Conservation (phyloP, 2,888 invertebrate species). For the Apotomis betuletana region DNA sequence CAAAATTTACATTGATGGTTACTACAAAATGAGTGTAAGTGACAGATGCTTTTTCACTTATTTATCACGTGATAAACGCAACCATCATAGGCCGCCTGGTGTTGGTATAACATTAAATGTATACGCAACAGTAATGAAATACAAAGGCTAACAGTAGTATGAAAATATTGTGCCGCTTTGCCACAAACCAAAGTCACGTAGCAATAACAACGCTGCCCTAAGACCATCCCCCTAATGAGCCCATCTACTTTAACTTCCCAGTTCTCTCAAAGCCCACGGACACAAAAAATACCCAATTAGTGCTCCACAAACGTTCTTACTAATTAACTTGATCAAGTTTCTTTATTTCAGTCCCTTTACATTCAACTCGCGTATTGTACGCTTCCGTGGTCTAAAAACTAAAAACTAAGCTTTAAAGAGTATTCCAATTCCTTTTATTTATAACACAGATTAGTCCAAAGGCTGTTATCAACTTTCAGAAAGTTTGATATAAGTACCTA, state of each 20-base stretch:
- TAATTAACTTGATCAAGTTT: conserved; percentile 77
- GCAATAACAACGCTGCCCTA: conserved; percentile 42
- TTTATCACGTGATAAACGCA: too few species aligned
- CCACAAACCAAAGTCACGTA: conserved; percentile 11
- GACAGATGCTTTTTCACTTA: too few species aligned
- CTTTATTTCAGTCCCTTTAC: conserved; percentile 66
- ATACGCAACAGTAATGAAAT: too few species aligned
- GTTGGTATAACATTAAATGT: too few species aligned
- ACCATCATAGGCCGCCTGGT: too few species aligned
- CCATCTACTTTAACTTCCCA: conserved; percentile 67
- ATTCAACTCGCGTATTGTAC: conserved; percentile 54
- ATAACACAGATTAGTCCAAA: too few species aligned
- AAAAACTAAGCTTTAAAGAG: neutral
- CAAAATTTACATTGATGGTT: too few species aligned
- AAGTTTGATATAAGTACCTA: too few species aligned
- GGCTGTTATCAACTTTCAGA: too few species aligned
- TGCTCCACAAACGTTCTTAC: conserved; percentile 71
- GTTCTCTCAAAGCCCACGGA: conserved; percentile 64
- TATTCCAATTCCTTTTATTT: too few species aligned
- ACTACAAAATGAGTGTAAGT: too few species aligned
- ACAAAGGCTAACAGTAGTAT: too few species aligned
- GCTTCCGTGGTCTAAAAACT: conserved; percentile 15
- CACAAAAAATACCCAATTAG: conserved; percentile 75
- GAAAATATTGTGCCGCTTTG: neutral
- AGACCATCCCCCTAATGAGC: conserved; percentile 63